phyloP scores from a whole-genome alignment of 2,113 vertebrate genomes.

The Rhinolophus sinicus region DNA sequence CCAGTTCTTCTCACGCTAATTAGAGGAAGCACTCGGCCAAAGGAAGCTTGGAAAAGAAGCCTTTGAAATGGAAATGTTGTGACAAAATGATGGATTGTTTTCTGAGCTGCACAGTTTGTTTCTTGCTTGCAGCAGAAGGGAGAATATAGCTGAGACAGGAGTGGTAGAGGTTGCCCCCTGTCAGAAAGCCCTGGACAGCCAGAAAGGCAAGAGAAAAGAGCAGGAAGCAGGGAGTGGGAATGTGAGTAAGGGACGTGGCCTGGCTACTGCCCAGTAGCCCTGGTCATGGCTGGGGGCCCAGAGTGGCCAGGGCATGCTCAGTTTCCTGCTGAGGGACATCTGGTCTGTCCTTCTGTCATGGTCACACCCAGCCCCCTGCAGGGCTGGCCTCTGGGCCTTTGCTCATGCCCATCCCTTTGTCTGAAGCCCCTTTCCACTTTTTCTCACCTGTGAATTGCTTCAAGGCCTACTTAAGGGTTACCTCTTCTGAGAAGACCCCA shows the following conservation, averaged over 20 bases:
- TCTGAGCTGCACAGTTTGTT: constrained; percentile 63
- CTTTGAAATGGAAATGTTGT: constrained; percentile 81
- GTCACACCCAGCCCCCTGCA: neutral
- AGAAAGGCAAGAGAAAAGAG: rapidly evolving
- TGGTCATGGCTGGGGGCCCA: rapidly evolving
- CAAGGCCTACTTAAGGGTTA: neutral
- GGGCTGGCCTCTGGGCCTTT: neutral
- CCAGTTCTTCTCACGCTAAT: constrained; percentile 58
- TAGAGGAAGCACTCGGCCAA: constrained; percentile 63
- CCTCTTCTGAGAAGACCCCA: neutral
- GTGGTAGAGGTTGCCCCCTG: neutral
- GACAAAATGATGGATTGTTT: constrained; percentile 81
- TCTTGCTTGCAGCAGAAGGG: constrained; percentile 35
- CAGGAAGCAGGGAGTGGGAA: rapidly evolving
- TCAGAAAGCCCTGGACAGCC: neutral
- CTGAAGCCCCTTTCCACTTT: neutral
- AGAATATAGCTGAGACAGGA: neutral
- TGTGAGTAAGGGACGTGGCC: rapidly evolving
- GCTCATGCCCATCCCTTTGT: neutral
- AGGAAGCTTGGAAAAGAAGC: constrained; percentile 59
- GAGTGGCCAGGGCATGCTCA: neutral
- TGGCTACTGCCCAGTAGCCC: neutral
- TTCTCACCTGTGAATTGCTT: neutral
- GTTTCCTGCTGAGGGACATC: neutral
- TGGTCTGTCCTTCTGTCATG: rapidly evolving